phyloP scores from a whole-genome alignment of 1,140 invertebrate species.

The Dryas iulia region DNA sequence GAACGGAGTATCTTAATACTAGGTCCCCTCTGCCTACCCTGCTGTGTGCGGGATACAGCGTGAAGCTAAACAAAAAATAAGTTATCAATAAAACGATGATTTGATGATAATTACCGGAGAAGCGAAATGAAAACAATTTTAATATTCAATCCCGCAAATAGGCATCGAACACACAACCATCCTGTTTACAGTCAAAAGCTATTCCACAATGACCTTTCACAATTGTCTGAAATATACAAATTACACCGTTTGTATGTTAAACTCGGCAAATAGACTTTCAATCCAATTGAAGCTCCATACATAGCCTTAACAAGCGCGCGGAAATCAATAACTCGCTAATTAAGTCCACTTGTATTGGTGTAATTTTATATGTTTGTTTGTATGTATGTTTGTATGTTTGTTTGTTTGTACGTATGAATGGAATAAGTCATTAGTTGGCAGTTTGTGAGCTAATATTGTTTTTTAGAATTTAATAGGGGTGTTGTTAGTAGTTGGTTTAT shows the following conservation, averaged over 20 bases:
- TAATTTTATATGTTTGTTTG: background rate
- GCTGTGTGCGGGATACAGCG: no score
- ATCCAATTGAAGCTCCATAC: background rate
- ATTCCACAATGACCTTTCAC: no score
- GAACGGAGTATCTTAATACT: no score
- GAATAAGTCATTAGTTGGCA: no score
- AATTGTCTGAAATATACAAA: background rate
- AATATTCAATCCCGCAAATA: background rate
- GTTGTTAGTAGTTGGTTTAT: no score
- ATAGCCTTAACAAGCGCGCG: background rate
- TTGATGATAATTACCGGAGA: no score
- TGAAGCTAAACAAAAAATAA: no score
- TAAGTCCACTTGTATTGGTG: background rate
- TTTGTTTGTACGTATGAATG: background rate
- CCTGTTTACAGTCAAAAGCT: no score
- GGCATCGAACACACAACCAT: background rate
- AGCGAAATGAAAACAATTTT: no score
- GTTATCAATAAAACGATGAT: no score
- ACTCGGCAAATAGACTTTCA: background rate
- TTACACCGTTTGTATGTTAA: background rate
- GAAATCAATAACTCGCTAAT: background rate
- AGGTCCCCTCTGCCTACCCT: no score
- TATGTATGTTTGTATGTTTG: no score
- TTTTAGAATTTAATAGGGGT: background rate
- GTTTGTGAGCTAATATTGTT: background rate